Conservation (phyloP, 2,113 vertebrate species). For the Machaerirhynchus nigripectus region DNA sequence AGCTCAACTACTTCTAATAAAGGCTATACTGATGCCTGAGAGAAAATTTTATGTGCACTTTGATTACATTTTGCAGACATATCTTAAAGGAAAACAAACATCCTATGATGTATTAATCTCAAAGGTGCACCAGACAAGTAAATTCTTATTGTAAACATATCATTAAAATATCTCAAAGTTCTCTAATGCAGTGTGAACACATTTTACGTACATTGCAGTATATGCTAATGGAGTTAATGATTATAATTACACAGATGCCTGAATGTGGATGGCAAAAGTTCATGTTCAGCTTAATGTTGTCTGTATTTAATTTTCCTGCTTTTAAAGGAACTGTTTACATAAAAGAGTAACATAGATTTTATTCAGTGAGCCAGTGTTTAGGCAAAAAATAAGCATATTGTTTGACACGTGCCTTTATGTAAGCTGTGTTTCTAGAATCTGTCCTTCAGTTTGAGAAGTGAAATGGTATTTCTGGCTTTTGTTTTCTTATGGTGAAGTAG, state of each 20-base stretch:
- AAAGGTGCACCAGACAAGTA: neutral
- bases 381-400: slow-evolving; percentile 5
- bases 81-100: neutral
- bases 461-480: slow-evolving; percentile 13
- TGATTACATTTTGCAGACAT: neutral
- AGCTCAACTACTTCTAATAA: neutral
- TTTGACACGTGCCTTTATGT: slow-evolving; percentile 36
- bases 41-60: neutral
- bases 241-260: neutral
- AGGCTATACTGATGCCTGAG: neutral
- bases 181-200: neutral
- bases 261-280: neutral
- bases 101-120: neutral
- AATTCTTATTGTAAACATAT: neutral
- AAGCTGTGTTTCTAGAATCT: slow-evolving; percentile 1
- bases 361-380: slow-evolving; percentile 9
- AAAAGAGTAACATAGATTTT: neutral
- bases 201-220: neutral
- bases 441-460: neutral
- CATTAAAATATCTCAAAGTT: neutral
- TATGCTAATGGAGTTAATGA: neutral
- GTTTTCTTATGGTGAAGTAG: neutral
- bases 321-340: neutral
- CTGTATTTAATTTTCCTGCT: slow-evolving; percentile 11
- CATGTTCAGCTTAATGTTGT: neutral